A percentile compares a stretch with the other conserved stretches of the same genome.
Conservation (phyloP, 2,888 invertebrate genomes). For the Phaonia tiefii region DNA sequence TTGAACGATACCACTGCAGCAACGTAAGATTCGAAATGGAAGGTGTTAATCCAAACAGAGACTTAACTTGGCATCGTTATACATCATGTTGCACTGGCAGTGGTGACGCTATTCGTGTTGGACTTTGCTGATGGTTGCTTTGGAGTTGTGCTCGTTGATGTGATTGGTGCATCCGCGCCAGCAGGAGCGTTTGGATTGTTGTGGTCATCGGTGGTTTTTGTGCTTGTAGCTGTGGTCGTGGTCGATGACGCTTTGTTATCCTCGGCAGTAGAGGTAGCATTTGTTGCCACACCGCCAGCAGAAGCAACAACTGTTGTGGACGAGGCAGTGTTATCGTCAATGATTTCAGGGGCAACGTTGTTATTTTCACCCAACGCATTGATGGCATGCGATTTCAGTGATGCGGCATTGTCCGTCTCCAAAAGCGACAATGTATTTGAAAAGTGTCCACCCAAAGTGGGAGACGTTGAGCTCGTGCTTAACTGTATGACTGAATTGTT, state of each 20-base stretch:
- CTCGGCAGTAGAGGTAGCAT: conserved; percentile 27
- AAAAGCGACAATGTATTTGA: conserved; percentile 63
- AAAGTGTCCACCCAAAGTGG: conserved; percentile 67
- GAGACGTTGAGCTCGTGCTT: conserved; percentile 49
- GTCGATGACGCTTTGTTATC: conserved; percentile 33
- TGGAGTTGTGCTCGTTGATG: conserved; percentile 30
- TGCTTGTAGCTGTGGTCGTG: conserved; percentile 6
- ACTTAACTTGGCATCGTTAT: conserved; percentile 47
- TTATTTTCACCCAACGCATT: conserved; percentile 44
- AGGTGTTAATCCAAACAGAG: conserved; percentile 37
- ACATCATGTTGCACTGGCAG: conserved; percentile 74
- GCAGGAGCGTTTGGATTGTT: conserved; percentile 47
- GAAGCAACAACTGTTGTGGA: conserved; percentile 8
- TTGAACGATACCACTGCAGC: conserved; percentile 20
- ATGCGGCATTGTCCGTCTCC: conserved; percentile 53
- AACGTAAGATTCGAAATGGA: conserved; percentile 2
- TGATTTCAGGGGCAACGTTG: conserved; percentile 56
- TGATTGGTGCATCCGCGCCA: conserved; percentile 41
- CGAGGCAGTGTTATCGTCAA: conserved; percentile 27
- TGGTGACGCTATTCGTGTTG: conserved; percentile 56
- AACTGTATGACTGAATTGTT: conserved; percentile 71
- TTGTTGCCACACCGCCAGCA: conserved; percentile 17
- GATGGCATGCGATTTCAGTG: conserved; percentile 34
- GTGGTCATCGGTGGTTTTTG: conserved; percentile 20
- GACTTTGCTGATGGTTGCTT: conserved; percentile 21